Evolutionary conservation across 1,140 invertebrate species (phyloP).

Genomic region (Heliconius melpomene): DNA sequence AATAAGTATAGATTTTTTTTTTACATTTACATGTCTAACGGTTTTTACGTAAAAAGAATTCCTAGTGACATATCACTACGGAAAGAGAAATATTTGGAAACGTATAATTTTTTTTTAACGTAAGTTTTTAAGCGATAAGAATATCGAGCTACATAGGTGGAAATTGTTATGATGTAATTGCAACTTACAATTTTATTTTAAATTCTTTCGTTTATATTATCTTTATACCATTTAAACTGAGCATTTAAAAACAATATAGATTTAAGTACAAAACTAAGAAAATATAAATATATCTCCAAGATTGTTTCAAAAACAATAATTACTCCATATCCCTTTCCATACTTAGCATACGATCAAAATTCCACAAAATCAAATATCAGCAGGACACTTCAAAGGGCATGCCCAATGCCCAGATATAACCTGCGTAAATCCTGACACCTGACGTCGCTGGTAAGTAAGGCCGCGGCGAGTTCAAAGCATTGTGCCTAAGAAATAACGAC

Average conservation of each 20-base stretch:
- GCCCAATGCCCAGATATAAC: background rate
- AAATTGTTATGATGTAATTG: too few relatives aligned
- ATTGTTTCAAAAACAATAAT: background rate
- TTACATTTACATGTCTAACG: too few relatives aligned
- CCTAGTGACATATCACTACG: too few relatives aligned
- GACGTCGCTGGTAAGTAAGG: constrained; percentile 1
- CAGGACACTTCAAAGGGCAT: background rate
- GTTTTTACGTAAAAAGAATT: too few relatives aligned
- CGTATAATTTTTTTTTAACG: too few relatives aligned
- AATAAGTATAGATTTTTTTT: background rate
- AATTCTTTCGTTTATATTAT: too few relatives aligned
- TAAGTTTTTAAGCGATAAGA: too few relatives aligned
- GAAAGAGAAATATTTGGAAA: too few relatives aligned
- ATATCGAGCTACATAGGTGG: too few relatives aligned
- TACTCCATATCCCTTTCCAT: background rate
- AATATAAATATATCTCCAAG: background rate
- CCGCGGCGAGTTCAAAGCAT: constrained; percentile 50
- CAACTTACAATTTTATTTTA: too few relatives aligned
- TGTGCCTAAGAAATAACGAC: constrained; percentile 40
- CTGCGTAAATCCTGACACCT: background rate
- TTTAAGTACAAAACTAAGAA: background rate
- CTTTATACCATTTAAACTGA: too few relatives aligned
- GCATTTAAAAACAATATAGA: too few relatives aligned
- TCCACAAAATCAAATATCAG: background rate
- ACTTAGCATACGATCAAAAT: background rate